Percentiles rank a stretch among this genome's conserved stretches.
Evolutionary conservation across 1,140 invertebrate species (phyloP).

Genomic region (Drosophila trapezifrons): DNA sequence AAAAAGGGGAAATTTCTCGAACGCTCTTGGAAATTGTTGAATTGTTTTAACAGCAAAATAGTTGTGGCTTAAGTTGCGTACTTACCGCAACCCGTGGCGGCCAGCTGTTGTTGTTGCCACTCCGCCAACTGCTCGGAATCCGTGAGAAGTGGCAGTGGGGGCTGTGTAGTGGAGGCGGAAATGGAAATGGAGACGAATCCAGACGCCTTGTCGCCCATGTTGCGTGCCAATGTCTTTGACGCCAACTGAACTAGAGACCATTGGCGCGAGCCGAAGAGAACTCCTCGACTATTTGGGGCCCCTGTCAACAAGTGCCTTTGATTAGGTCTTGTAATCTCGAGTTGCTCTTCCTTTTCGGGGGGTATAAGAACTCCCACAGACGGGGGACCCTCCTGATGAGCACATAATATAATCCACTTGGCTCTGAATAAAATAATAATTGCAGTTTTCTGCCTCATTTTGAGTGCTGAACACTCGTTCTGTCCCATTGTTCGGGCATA

Average conservation of each 20-base stretch:
- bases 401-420: background rate
- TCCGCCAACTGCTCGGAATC: conserved; percentile 24
- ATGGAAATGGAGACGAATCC: conserved; percentile 32
- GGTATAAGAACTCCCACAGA: conserved; percentile 2
- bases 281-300: conserved; percentile 1
- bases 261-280: conserved; percentile 9
- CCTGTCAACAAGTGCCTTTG: conserved; percentile 31
- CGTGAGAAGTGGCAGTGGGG: conserved; percentile 1
- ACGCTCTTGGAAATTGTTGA: conserved; percentile 48
- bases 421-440: background rate
- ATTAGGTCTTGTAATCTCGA: conserved; percentile 47
- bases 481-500: background rate
- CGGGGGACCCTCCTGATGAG: background rate
- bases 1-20: conserved; percentile 68
- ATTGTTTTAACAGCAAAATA: conserved; percentile 67
- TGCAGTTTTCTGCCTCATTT: background rate
- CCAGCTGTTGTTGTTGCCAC: conserved; percentile 45
- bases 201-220: conserved; percentile 74
- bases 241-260: conserved; percentile 54
- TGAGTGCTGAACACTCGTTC: background rate
- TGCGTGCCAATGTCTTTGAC: conserved; percentile 47
- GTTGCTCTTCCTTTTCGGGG: conserved; percentile 21
- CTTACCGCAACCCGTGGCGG: conserved; percentile 70
- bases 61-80: conserved; percentile 50
- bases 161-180: conserved; percentile 12